Conservation (phyloP, 53 echinoderm and acorn worm genomes). For the Holothuria leucospilota region DNA sequence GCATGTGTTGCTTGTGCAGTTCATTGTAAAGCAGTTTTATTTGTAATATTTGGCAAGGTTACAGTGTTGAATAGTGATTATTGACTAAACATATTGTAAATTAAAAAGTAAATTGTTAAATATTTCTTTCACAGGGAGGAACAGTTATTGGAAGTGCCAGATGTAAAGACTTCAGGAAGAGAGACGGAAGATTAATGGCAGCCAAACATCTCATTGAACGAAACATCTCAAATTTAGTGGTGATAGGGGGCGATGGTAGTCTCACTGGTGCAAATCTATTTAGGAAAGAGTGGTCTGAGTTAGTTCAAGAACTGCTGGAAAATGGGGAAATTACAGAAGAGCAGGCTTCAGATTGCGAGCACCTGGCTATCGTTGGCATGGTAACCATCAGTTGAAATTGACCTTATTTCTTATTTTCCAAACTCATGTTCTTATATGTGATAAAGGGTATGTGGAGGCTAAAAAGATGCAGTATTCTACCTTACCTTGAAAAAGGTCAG, state of each 20-base stretch:
- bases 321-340: conserved; percentile 62
- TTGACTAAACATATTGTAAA: no score
- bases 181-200: conserved; percentile 77
- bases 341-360: conserved; percentile 60
- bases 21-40: no score
- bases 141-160: conserved; percentile 98
- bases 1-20: no score
- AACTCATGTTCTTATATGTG: no score
- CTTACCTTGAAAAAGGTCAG: no score
- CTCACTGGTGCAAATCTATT: conserved; percentile 96
- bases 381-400: conserved; percentile 51
- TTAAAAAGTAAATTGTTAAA: no score
- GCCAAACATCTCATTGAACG: conserved; percentile 84
- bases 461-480: no score
- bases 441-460: no score
- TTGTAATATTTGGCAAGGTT: no score
- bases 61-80: no score
- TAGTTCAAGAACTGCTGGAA: conserved; percentile 67
- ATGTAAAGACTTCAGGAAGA: conserved; percentile 89
- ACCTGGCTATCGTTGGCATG: conserved; percentile 96
- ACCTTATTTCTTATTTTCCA: neutral
- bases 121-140: conserved; percentile 71
- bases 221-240: conserved; percentile 89
- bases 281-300: conserved; percentile 84
- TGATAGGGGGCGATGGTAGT: conserved; percentile 96